These are phyloP conservation scores for Prunella himalayana DNA, from an alignment of 2,113 vertebrate genomes.

Conservation along the genomic window DNA sequence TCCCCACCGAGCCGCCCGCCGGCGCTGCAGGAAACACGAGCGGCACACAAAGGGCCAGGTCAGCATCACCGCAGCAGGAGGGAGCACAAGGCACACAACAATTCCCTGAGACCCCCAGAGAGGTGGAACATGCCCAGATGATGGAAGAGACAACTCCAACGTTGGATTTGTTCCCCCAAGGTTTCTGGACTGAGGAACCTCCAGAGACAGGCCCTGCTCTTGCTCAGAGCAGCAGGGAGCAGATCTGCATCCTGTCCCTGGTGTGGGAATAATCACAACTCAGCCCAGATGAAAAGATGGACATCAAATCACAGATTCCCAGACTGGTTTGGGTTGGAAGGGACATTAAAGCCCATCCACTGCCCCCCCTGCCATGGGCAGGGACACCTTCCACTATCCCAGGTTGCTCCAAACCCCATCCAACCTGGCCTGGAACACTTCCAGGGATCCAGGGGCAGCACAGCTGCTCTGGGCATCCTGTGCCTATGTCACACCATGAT, in stretches of 20 bases:
- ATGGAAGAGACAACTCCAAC: not conserved
- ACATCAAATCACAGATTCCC: too few species aligned
- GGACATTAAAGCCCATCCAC: not conserved
- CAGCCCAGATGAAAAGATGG: not conserved
- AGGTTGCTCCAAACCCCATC: rapidly evolving
- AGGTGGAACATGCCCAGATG: not conserved
- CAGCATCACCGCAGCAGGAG: not conserved
- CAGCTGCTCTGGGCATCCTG: not conserved
- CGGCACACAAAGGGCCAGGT: not conserved
- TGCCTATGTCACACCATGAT: not conserved
- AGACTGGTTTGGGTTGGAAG: not conserved
- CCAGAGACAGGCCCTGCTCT: not conserved
- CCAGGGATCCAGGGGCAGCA: not conserved
- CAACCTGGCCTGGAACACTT: not conserved
- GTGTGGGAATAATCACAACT: not conserved
- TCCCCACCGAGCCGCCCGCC: constrained; percentile 57
- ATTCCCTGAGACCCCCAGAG: not conserved
- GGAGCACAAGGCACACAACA: not conserved
- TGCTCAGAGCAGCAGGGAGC: not conserved
- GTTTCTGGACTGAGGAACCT: not conserved
- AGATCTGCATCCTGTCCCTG: not conserved
- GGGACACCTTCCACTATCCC: not conserved
- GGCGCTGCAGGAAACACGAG: constrained; percentile 65
- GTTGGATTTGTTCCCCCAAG: not conserved
- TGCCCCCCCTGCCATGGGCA: not conserved